Base-by-base conservation (phyloP, 2,113 vertebrate genomes). In the Pandion haliaetus region DNA sequence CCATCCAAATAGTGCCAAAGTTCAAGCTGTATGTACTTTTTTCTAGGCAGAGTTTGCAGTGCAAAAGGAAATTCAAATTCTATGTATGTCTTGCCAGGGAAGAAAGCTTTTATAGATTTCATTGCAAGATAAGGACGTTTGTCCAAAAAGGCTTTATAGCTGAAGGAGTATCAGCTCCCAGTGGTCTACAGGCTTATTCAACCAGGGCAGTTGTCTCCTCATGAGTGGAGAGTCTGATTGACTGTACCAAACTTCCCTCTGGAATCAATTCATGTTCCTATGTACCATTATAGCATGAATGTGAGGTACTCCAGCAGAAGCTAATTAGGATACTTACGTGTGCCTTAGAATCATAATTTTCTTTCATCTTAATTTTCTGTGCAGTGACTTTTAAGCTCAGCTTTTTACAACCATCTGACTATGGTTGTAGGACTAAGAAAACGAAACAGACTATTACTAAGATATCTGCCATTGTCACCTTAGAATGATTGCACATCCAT, bases 61-160 rank as follows among this genome's bases (percentile, higher is more conserved):
- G 84, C 23, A 86, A 91, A 90, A 92, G 40, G 54, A 84, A 93
- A 95, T 91, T 83, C 85, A 94, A 90, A 90, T 86, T 94, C 79
- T 94, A 15, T 78, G 40, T 89, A 52, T 54, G 32, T 87, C 82
- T 95, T 25, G 0, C 76, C 78, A 72, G 76, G 88, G 79, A 95
- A 90, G 92, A 95, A 96, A 83, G 81, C 82, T 95, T 93, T 97
- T 90, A 97, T 94, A 93, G 89, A 91, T 96, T 95, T 94, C 91
- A 88, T 91, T 89, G 91, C 3, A 9, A 93, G 88, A 96, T 96
- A 95, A 95, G 65, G 80, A 86, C 32, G 28, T 94, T 42, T 12
- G 21, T 88, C 82, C 70, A 86, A 70, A 95, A 72, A 82, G 85
- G 63, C 82, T 97, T 97, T 93, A 78, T 92, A 94, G 62, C 73